phyloP scores from a whole-genome alignment of 2,797 vertebrate genomes.

The Spea hammondii region DNA sequence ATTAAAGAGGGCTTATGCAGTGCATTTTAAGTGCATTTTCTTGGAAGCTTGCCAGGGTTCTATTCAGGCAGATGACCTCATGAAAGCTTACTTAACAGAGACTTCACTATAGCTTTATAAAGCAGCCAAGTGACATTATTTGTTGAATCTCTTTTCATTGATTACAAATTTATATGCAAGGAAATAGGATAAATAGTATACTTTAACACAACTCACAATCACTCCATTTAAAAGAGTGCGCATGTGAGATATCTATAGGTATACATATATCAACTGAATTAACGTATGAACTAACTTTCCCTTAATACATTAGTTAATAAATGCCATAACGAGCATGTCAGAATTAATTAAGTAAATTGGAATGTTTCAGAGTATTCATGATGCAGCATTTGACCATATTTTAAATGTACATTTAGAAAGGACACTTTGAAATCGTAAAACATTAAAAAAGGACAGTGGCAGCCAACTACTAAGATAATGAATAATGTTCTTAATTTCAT shows the following conservation, averaged over 20 bases:
- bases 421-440: too few relatives aligned
- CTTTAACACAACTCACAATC: slow-evolving; percentile 28
- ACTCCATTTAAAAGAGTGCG: neutral
- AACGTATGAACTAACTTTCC: too few relatives aligned
- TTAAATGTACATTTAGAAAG: too few relatives aligned
- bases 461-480: too few relatives aligned
- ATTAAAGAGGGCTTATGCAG: slow-evolving; percentile 37
- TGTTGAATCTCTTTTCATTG: slow-evolving; percentile 40
- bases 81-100: slow-evolving; percentile 52
- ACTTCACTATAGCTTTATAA: slow-evolving; percentile 51
- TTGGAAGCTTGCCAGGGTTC: slow-evolving; percentile 41
- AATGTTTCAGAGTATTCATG: too few relatives aligned
- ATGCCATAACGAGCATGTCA: too few relatives aligned
- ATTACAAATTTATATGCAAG: slow-evolving; percentile 38
- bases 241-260: neutral
- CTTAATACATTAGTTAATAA: too few relatives aligned
- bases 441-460: too few relatives aligned
- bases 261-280: neutral
- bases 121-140: slow-evolving; percentile 51
- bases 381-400: too few relatives aligned
- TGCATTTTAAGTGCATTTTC: slow-evolving; percentile 43
- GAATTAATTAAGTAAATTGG: too few relatives aligned
- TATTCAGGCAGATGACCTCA: slow-evolving; percentile 53
- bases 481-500: too few relatives aligned
- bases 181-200: slow-evolving; percentile 37